phyloP scores from a whole-genome alignment of 2,888 invertebrate species.

The Agrotis exclamationis region DNA sequence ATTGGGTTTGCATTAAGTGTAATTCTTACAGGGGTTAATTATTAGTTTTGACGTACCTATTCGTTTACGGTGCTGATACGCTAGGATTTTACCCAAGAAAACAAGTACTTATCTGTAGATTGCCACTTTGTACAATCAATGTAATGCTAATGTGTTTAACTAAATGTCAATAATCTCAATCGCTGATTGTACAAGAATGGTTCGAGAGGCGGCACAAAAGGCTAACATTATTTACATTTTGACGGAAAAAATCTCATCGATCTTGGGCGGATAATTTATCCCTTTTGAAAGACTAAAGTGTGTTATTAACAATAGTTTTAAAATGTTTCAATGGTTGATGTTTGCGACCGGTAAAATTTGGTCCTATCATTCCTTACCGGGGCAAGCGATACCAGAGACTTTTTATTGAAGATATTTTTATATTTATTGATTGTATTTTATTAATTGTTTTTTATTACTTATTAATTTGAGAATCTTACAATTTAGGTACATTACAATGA shows the following conservation, averaged over 20 bases:
- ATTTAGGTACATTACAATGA: constrained; percentile 39
- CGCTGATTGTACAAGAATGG: constrained; percentile 45
- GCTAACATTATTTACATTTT: constrained; percentile 41
- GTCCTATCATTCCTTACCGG: constrained; percentile 93
- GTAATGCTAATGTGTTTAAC: constrained; percentile 28
- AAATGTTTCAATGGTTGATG: constrained; percentile 71
- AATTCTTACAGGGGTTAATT: constrained; percentile 73
- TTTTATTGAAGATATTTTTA: constrained; percentile 76
- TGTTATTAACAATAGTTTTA: constrained; percentile 76
- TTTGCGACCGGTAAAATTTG: constrained; percentile 92
- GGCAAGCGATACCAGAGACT: constrained; percentile 77
- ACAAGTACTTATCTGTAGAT: constrained; percentile 50
- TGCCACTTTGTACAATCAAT: constrained; percentile 43
- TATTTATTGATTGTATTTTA: constrained; percentile 70
- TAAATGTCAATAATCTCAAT: constrained; percentile 43
- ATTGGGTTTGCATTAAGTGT: constrained; percentile 70
- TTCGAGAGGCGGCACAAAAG: constrained; percentile 49
- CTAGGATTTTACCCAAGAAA: constrained; percentile 44
- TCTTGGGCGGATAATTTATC: constrained; percentile 65
- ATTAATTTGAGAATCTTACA: constrained; percentile 60
- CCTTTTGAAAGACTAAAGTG: constrained; percentile 81
- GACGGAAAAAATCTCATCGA: constrained; percentile 43
- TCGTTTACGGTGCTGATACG: constrained; percentile 56
- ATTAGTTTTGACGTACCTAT: constrained; percentile 55
- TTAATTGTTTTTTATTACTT: constrained; percentile 42